These are phyloP conservation scores for Cremastinae sp. DNA, from an alignment of 2,888 invertebrate genomes.

Conservation along the genomic window DNA sequence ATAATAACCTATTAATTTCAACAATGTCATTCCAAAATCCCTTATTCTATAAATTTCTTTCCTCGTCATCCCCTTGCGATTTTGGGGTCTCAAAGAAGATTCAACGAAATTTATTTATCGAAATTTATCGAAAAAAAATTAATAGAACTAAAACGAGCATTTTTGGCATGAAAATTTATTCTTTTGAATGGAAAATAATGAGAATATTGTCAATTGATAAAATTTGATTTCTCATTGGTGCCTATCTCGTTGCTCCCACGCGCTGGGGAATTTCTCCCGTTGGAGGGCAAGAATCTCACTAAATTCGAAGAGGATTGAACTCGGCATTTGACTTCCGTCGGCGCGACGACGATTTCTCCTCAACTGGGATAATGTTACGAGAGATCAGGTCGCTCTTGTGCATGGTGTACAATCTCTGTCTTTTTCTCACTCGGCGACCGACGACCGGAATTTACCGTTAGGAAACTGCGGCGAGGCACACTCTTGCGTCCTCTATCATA, in stretches of 20 bases:
- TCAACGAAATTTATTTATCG: no score
- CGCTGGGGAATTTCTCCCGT: constrained; percentile 31
- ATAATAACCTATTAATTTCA: no score
- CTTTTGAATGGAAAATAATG: no score
- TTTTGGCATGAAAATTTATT: constrained; percentile 5
- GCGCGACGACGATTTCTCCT: constrained; percentile 72
- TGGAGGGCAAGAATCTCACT: background rate
- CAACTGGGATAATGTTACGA: constrained; percentile 75
- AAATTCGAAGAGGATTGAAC: constrained; percentile 25
- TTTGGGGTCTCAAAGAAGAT: no score
- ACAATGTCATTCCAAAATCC: no score
- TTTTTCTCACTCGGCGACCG: constrained; percentile 24
- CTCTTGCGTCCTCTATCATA: constrained; percentile 49
- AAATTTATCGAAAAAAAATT: no score
- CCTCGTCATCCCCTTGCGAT: no score
- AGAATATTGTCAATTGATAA: no score
- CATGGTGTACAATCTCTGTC: no score
- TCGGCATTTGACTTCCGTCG: constrained; percentile 46
- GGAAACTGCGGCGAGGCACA: constrained; percentile 45
- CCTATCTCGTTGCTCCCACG: constrained; percentile 54
- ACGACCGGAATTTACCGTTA: constrained; percentile 74
- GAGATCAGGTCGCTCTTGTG: constrained; percentile 70
- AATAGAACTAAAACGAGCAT: no score
- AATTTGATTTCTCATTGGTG: background rate
- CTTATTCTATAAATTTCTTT: no score